Percentiles rank a stretch among this genome's conserved stretches.
Evolutionary conservation across 1,140 invertebrate genomes (phyloP).

Genomic region (Melanaphis sacchari): DNA sequence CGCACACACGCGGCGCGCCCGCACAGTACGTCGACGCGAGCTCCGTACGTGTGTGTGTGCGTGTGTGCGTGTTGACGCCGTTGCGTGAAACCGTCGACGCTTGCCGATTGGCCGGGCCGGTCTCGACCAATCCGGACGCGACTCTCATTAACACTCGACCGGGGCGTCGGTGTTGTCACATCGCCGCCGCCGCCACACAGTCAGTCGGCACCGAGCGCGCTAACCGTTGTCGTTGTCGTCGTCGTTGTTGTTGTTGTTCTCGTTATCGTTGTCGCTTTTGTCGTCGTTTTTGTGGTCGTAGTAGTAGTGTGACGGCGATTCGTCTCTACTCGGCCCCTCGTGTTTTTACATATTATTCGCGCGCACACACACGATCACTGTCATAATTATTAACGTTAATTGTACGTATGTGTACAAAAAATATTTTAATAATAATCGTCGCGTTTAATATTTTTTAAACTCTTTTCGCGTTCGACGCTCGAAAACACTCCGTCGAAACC

Average conservation of each 20-base stretch:
- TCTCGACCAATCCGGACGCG: slow-evolving; percentile 57
- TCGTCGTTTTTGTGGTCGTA: background rate
- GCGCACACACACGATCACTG: background rate
- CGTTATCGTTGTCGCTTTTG: background rate
- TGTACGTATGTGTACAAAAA: too few species aligned
- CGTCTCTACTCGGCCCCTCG: background rate
- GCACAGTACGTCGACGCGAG: slow-evolving; percentile 1
- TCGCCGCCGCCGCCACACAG: slow-evolving; percentile 53
- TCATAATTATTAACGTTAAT: background rate
- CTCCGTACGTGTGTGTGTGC: background rate
- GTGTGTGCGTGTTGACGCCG: slow-evolving; percentile 49
- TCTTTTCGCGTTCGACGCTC: background rate
- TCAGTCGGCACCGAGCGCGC: slow-evolving; percentile 56
- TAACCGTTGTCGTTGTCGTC: slow-evolving; percentile 26
- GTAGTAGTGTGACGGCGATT: background rate
- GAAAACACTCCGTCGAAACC: background rate
- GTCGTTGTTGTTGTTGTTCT: background rate
- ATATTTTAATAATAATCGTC: background rate
- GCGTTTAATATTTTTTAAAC: background rate
- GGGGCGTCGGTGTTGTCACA: slow-evolving; percentile 58
- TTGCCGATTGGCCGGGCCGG: slow-evolving; percentile 50
- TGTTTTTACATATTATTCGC: background rate
- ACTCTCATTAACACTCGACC: slow-evolving; percentile 57
- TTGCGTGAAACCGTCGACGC: slow-evolving; percentile 57
- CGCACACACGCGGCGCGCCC: background rate